Base-by-base conservation (phyloP, 2,797 vertebrate species). In the Halcyon leucocephala region DNA sequence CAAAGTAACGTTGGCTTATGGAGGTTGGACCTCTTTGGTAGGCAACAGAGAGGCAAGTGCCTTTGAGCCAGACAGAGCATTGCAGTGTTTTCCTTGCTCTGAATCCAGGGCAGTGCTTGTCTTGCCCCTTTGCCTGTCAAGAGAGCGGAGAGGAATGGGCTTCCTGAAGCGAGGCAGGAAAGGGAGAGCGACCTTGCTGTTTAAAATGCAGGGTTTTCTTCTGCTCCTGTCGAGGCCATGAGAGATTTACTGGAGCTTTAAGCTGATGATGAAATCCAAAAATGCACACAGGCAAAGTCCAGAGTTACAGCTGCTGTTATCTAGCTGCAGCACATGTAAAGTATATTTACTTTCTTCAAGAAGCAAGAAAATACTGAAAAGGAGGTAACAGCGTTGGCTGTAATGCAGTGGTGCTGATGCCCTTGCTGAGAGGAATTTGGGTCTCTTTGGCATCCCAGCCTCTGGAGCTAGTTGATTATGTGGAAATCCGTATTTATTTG, bases 301-400 rank as follows among this genome's bases (percentile, higher is more conserved):
- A 41, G 58, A 79, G 54, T 92, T 90, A 76, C 39, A 80, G 81
- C 93, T 82, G 86, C 92, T 93, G 92, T 96, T 97, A 94, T 93
- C 96, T 94, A 19, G 62, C 86, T 84, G 62, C 35, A 84, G 81
- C 94, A 95, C 83, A 89, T 80, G 92, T 92, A 57, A 97, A 96
- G 65, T 92, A 2, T 52, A 70, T 89, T 86, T 90, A 46, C 65
- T 91, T 89, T 90, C 54, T 92, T 58, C 29, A 51, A 92, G 52
- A 90, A 80, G 73, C 62, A 41, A 77, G 64, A 74, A 93, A 89
- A 86, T 82, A n/a, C n/a, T 39, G 82, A 49, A 65, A 84, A 84
- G 81, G 41, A 18, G 79, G 31, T 92, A 73, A 51, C 39, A 70
- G 71, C 35, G 5, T 82, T 73, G 74, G 48, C 81, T 89, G 44